Percentiles rank a stretch among this genome's conserved stretches.
Evolutionary conservation across 1,140 invertebrate genomes (phyloP).

Genomic region (Cyclargus thomasi): DNA sequence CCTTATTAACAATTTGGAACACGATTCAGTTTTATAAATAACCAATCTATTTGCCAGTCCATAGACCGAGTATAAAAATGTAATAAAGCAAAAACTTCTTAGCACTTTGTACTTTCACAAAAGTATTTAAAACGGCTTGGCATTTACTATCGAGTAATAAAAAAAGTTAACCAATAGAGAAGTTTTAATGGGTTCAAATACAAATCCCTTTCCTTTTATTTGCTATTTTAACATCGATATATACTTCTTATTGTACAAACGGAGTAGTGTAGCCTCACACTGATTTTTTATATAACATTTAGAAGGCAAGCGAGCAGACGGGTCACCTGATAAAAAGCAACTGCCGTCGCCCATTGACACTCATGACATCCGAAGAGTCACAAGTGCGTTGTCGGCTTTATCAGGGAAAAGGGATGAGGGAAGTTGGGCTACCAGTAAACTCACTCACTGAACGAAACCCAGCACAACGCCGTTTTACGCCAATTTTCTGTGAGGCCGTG

Average conservation of each 20-base stretch:
- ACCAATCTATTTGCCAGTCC: background rate
- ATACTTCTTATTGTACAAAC: background rate
- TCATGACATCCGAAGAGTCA: too few relatives aligned
- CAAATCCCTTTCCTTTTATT: background rate
- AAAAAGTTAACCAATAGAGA: background rate
- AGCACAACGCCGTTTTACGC: too few relatives aligned
- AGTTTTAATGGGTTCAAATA: slow-evolving; percentile 1
- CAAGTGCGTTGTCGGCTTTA: too few relatives aligned
- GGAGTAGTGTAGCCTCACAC: too few relatives aligned
- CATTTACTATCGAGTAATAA: slow-evolving; percentile 1
- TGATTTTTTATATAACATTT: too few relatives aligned
- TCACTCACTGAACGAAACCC: too few relatives aligned
- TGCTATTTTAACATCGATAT: background rate
- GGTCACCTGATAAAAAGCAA: too few relatives aligned
- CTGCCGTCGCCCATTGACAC: too few relatives aligned
- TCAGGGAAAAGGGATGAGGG: too few relatives aligned
- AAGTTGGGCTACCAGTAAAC: too few relatives aligned
- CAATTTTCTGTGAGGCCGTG: too few relatives aligned
- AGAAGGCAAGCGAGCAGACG: too few relatives aligned
- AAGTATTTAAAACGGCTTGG: background rate
- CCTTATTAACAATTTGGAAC: background rate
- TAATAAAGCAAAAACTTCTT: background rate
- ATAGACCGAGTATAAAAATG: background rate
- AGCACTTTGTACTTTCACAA: background rate
- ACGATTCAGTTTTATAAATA: background rate